Percentiles rank a stretch among this genome's conserved stretches.
Evolutionary conservation across 2,113 vertebrate genomes (phyloP).

Genomic region (human (Homo sapiens)): DNA sequence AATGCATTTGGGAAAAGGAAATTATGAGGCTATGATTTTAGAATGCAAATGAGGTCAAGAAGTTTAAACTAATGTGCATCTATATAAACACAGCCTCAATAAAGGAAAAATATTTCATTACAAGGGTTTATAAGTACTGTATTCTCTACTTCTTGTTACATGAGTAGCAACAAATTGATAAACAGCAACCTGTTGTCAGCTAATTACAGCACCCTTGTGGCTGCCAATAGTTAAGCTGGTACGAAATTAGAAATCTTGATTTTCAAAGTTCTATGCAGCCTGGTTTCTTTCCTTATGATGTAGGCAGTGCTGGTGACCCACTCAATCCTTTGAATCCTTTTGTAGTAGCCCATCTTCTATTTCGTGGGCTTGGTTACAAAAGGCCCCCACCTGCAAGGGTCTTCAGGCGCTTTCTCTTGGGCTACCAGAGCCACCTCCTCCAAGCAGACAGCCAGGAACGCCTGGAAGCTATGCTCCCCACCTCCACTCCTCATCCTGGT

Average conservation of each 20-base stretch:
- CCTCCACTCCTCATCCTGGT: neutral
- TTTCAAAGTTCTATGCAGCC: neutral
- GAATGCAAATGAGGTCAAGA: slow-evolving; percentile 81
- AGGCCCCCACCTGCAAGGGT: neutral
- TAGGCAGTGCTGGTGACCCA: rapidly evolving
- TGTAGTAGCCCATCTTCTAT: neutral
- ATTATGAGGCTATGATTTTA: slow-evolving; percentile 72
- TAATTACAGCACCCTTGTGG: neutral
- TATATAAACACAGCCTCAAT: slow-evolving; percentile 75
- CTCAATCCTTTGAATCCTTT: neutral
- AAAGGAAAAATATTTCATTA: slow-evolving; percentile 63
- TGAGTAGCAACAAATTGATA: slow-evolving; percentile 53
- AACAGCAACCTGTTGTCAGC: slow-evolving; percentile 42
- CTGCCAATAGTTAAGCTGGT: neutral
- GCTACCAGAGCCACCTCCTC: neutral
- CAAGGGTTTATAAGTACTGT: slow-evolving; percentile 29
- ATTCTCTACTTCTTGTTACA: neutral
- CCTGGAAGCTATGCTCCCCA: neutral
- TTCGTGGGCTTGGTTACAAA: neutral
- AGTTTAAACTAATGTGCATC: slow-evolving; percentile 79
- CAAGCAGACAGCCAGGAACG: rapidly evolving
- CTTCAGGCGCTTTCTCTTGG: neutral
- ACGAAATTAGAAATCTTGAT: neutral
- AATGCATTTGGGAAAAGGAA: slow-evolving; percentile 78
- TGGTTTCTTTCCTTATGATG: neutral